These are phyloP conservation scores for Hemiprocne comata DNA, from an alignment of 2,113 vertebrate species.

Conservation along the genomic window DNA sequence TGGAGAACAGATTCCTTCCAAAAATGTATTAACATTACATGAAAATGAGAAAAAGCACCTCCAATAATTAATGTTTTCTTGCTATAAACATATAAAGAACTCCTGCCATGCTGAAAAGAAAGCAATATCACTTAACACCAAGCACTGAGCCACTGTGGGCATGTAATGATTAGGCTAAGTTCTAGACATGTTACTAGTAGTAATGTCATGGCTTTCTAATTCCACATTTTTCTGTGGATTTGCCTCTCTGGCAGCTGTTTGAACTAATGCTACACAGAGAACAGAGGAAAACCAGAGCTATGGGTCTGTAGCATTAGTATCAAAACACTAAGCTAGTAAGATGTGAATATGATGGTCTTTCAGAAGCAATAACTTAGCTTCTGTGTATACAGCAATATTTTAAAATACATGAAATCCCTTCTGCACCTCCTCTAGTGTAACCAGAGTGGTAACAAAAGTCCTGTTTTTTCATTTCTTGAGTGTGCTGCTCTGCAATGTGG, in stretches of 20 bases:
- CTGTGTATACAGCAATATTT: not conserved
- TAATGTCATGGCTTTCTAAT: not conserved
- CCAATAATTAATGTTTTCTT: not conserved
- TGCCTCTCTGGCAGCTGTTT: not conserved
- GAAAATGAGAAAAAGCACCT: not conserved
- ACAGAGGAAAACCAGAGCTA: not conserved
- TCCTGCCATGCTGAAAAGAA: not conserved
- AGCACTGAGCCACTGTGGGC: not conserved
- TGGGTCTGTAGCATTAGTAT: not conserved
- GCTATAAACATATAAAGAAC: not conserved
- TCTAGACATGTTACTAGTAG: not conserved
- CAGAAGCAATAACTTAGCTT: not conserved
- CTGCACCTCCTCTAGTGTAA: not conserved
- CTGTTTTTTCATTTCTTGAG: not conserved
- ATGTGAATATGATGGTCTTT: not conserved
- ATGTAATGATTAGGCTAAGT: not conserved
- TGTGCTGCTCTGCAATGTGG: rapidly evolving
- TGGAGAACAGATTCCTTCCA: not conserved
- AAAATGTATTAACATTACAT: not conserved
- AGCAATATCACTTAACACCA: not conserved
- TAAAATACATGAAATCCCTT: not conserved
- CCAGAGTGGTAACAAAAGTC: not conserved
- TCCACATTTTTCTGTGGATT: not conserved
- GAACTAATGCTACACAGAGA: not conserved
- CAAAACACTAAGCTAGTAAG: not conserved